phyloP scores from a whole-genome alignment of 2,797 vertebrate species.

The Acropternis orthonyx region DNA sequence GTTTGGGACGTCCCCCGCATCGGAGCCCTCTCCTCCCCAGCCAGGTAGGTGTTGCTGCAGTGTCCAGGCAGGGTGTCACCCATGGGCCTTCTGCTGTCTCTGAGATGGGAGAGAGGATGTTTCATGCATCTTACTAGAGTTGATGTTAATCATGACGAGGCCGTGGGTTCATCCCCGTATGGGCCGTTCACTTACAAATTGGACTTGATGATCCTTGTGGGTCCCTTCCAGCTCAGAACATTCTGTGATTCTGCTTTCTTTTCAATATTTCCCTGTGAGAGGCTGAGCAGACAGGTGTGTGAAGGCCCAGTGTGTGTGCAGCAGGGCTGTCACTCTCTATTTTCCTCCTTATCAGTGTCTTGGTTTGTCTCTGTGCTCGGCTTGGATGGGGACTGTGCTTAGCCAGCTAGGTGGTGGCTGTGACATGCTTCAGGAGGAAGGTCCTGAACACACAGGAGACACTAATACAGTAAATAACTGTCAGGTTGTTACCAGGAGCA shows the following conservation, averaged over 20 bases:
- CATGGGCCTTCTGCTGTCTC: accelerated
- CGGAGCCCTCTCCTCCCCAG: constrained; percentile 68
- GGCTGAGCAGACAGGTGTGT: background rate
- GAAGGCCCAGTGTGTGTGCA: accelerated
- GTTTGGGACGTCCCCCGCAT: constrained; percentile 78
- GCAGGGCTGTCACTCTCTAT: accelerated
- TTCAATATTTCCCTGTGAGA: accelerated
- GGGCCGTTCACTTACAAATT: background rate
- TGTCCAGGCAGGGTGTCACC: background rate
- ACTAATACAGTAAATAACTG: background rate
- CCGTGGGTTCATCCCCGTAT: background rate
- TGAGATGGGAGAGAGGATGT: background rate
- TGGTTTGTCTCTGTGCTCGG: background rate
- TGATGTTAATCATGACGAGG: background rate
- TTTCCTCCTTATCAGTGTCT: accelerated
- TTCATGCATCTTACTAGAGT: background rate
- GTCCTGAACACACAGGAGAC: background rate
- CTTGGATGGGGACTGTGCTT: background rate
- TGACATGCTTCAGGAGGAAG: background rate
- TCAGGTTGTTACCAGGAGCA: background rate
- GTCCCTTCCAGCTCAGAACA: background rate
- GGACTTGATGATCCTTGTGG: background rate
- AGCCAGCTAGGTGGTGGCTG: background rate
- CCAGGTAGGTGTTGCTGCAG: constrained; percentile 76
- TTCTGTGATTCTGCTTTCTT: background rate